Percentiles rank a stretch among this genome's conserved stretches.
phyloP scores from a whole-genome alignment of 2,888 invertebrate genomes.

The Meteorus cinctellus region DNA sequence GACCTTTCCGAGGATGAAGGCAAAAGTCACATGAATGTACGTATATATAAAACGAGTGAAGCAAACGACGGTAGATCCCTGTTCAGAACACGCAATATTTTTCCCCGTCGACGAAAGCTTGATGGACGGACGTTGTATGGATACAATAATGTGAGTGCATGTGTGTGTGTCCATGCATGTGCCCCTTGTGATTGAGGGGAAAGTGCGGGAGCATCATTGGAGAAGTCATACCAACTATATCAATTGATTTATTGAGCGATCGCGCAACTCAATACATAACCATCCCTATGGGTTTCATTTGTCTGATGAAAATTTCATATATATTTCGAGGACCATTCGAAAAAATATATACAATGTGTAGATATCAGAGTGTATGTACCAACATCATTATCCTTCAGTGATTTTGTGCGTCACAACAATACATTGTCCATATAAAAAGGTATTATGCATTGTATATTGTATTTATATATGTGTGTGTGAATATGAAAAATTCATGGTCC shows the following conservation, averaged over 20 bases:
- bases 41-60: constrained; percentile 16
- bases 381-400: neutral
- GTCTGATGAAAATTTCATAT: constrained; percentile 44
- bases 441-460: neutral
- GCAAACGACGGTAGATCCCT: constrained; percentile 18
- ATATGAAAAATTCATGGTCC: constrained; percentile 26
- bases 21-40: constrained; percentile 41
- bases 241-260: constrained; percentile 54
- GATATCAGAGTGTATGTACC: neutral
- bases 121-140: constrained; percentile 47
- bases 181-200: constrained; percentile 36
- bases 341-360: neutral
- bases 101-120: constrained; percentile 46
- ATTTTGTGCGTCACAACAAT: constrained; percentile 16
- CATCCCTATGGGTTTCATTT: neutral
- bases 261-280: constrained; percentile 26
- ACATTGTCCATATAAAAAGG: no score
- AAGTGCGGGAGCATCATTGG: constrained; percentile 43
- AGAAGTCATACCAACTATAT: constrained; percentile 42
- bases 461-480: neutral
- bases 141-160: constrained; percentile 31
- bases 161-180: neutral
- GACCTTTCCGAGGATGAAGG: constrained; percentile 42
- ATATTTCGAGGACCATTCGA: neutral
- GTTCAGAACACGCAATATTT: neutral